These are phyloP conservation scores for Cabera pusaria DNA, from an alignment of 2,888 invertebrate genomes.

Conservation along the genomic window DNA sequence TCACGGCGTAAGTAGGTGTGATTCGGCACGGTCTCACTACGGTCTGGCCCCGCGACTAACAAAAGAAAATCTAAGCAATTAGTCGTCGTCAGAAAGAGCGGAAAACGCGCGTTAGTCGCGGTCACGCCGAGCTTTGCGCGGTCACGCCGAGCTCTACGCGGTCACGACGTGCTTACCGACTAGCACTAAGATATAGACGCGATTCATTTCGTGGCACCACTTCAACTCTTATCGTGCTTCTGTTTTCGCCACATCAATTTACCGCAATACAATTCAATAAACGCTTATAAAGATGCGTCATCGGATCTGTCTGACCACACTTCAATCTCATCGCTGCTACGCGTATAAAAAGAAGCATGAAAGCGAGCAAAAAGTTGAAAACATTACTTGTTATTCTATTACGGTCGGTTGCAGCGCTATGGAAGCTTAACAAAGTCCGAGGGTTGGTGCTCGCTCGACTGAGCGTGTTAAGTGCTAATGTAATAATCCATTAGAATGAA, in stretches of 20 bases:
- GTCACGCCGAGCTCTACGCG: conserved; percentile 57
- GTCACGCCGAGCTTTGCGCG: conserved; percentile 65
- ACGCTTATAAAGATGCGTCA: conserved; percentile 26
- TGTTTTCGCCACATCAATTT: conserved; percentile 20
- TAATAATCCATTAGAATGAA: conserved; percentile 83
- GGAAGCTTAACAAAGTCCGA: conserved; percentile 63
- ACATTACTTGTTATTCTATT: conserved; percentile 63
- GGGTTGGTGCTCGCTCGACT: conserved; percentile 73
- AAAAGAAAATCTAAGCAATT: conserved; percentile 84
- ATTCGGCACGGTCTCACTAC: conserved; percentile 76
- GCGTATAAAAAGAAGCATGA: conserved; percentile 48
- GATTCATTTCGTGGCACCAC: conserved; percentile 16
- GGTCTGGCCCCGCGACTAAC: conserved; percentile 79
- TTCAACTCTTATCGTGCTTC: conserved; percentile 22
- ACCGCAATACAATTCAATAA: conserved; percentile 38
- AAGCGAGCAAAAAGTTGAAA: conserved; percentile 50
- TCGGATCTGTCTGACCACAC: conserved; percentile 36
- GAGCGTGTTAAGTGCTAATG: conserved; percentile 82
- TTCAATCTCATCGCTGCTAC: conserved; percentile 51
- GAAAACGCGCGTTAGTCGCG: conserved; percentile 80
- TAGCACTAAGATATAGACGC: too few relatives aligned
- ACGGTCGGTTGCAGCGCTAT: conserved; percentile 54
- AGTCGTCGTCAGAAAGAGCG: conserved; percentile 83
- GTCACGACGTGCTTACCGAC: too few relatives aligned
- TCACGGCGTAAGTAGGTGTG: conserved; percentile 80